Evolutionary conservation across 1,140 invertebrate species (phyloP), one percentile per base, ranked within the genome.

Genomic region (Trachymyrmex cornetzi): DNA sequence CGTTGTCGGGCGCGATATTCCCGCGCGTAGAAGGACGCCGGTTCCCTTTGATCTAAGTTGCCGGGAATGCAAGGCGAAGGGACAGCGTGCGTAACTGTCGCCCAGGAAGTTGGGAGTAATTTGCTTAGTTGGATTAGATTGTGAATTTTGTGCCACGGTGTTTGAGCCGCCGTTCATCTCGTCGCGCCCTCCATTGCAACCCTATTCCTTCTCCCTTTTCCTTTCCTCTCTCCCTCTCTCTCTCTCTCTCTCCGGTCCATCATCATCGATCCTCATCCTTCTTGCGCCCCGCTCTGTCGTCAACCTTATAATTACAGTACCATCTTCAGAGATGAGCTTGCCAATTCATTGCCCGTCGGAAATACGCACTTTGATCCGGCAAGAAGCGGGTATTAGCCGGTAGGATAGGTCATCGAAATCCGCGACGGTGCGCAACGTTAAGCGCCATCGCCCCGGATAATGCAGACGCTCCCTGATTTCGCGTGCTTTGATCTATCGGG

Each of bases 41-140:
- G 61, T 81, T 87, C 90, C 86, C 93, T 93, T 93, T 93, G 93
- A 93, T 93, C 93, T 93, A 93, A 93, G 93, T 93, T 93, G 90
- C 87, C 90, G 87, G 91, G 87, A 92, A 93, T 93, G 91, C 90
- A 87, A 88, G 92, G 86, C 74, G 82, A 88, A 92, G 88, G 89
- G 90, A 91, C 92, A 90, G 86, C 69, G 79, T 91, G 88, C 90
- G 92, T 89, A 87, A 84, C 85, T 88, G 71, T 72, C 84, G 87
- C 66, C 89, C 86, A 85, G 89, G 90, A 93, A 93, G 89, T 92
- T 93, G 86, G 74, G 69, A 81, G 91, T 93, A 93, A 93, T 93
- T 93, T 93, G 91, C 92, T 93, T 93, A 93, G 93, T 93, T 93
- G 92, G 91, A 93, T 93, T 93, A 93, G 92, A 92, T 92, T 93